Evolutionary conservation across 2,888 invertebrate species (phyloP).

Genomic region (Apamea monoglypha): DNA sequence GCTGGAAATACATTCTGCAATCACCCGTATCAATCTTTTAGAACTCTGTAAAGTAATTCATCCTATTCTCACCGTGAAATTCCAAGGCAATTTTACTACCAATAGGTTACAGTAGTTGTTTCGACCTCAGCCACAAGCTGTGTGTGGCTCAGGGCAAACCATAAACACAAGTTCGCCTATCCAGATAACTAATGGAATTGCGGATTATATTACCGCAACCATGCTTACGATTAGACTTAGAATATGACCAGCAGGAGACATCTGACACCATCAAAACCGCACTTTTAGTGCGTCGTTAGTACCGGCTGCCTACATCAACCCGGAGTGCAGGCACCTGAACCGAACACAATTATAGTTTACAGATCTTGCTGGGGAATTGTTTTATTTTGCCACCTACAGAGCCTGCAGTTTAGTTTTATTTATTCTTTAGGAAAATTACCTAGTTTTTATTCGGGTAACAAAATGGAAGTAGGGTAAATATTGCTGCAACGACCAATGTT

Average conservation of each 20-base stretch:
- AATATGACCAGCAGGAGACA: constrained; percentile 65
- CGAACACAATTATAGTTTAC: constrained; percentile 28
- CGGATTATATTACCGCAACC: constrained; percentile 71
- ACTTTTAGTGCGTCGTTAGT: constrained; percentile 56
- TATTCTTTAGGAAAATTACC: neutral
- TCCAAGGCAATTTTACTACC: constrained; percentile 40
- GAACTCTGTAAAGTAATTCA: neutral
- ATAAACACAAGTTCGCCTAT: constrained; percentile 70
- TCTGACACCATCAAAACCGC: constrained; percentile 63
- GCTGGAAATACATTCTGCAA: neutral
- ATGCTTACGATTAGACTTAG: constrained; percentile 62
- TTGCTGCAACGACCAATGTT: neutral
- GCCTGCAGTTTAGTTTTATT: neutral
- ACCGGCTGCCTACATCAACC: constrained; percentile 49
- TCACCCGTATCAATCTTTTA: neutral
- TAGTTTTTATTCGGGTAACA: neutral
- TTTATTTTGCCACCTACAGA: constrained; percentile 20
- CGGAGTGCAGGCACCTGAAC: constrained; percentile 36
- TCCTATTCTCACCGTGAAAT: constrained; percentile 20
- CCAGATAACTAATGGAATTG: constrained; percentile 77
- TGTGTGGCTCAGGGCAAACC: constrained; percentile 47
- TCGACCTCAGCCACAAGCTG: constrained; percentile 24
- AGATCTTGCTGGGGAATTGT: neutral
- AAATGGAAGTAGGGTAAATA: neutral
- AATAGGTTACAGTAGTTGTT: constrained; percentile 51